A percentile compares a stretch with the other conserved stretches of the same genome.
These are phyloP conservation scores for Amphiura filiformis DNA, from an alignment of 35 echinoderm and acorn worm species.

Conservation along the genomic window DNA sequence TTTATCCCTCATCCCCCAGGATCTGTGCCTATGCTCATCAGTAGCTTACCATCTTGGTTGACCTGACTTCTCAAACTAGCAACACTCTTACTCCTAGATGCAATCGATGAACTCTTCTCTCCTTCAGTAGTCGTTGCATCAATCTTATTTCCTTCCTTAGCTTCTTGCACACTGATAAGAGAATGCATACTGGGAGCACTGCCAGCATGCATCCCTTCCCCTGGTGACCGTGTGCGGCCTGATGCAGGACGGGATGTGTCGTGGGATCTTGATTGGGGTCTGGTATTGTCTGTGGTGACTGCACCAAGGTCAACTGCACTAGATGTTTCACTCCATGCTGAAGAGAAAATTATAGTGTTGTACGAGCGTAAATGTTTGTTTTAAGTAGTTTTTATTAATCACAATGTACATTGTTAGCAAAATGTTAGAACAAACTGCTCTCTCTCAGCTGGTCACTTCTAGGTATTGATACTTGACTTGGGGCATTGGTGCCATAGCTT, in stretches of 20 bases:
- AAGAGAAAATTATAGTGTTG: no score
- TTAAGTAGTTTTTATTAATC: no score
- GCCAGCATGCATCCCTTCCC: conserved; percentile 47
- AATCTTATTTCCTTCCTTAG: conserved; percentile 48
- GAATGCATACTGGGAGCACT: conserved; percentile 76
- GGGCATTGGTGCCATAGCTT: no score
- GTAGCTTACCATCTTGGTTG: background rate
- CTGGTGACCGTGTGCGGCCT: conserved; percentile 47
- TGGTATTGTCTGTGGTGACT: background rate
- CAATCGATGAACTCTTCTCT: no score
- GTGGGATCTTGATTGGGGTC: conserved; percentile 24
- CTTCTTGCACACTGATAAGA: conserved; percentile 87
- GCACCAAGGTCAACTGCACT: conserved; percentile 26
- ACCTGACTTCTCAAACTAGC: background rate
- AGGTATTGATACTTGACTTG: no score
- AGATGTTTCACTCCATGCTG: conserved; percentile 79
- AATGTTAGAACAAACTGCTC: no score
- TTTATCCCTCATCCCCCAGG: no score
- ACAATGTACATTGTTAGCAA: no score
- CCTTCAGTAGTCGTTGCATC: conserved; percentile 36
- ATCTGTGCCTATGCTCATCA: no score
- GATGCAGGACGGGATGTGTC: background rate
- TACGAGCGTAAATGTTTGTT: no score
- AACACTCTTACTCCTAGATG: background rate
- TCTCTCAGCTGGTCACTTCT: no score